Evolutionary conservation across 2,888 invertebrate genomes (phyloP).

Genomic region (Zootermopsis nevadensis): DNA sequence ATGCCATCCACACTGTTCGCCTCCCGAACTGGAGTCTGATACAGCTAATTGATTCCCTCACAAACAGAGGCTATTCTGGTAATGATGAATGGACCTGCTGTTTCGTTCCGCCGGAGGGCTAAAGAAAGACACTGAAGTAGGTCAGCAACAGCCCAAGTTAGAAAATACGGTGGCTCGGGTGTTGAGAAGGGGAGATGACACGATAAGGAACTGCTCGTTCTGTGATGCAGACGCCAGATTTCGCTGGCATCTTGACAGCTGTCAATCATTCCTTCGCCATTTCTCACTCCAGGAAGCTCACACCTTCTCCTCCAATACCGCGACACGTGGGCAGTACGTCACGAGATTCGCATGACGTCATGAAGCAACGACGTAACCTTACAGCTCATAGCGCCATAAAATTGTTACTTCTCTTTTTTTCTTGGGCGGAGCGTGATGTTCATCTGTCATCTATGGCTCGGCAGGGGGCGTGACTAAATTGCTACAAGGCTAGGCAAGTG

Average conservation of each 20-base stretch:
- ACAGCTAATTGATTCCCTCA: no score
- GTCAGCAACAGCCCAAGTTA: not conserved
- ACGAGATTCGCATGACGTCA: constrained; percentile 47
- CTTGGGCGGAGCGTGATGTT: constrained; percentile 51
- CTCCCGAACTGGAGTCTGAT: no score
- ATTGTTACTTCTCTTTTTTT: constrained; percentile 48
- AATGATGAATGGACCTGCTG: not conserved
- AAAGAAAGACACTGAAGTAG: not conserved
- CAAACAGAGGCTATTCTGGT: no score
- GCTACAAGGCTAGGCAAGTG: constrained; percentile 29
- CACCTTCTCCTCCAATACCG: constrained; percentile 10
- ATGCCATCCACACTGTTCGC: no score
- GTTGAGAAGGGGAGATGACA: constrained; percentile 15
- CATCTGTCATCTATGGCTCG: constrained; percentile 52
- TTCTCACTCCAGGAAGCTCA: not conserved
- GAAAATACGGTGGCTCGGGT: not conserved
- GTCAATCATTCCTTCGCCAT: constrained; percentile 37
- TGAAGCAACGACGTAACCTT: constrained; percentile 46
- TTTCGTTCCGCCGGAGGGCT: not conserved
- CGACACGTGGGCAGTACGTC: constrained; percentile 43
- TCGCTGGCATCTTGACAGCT: constrained; percentile 27
- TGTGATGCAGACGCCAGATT: constrained; percentile 39
- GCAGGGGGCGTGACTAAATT: constrained; percentile 50
- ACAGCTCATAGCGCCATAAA: constrained; percentile 51
- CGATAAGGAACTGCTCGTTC: constrained; percentile 2